phyloP scores from a whole-genome alignment of 64 coral and sea anemone species.

The Stichodactyla mertensii region DNA sequence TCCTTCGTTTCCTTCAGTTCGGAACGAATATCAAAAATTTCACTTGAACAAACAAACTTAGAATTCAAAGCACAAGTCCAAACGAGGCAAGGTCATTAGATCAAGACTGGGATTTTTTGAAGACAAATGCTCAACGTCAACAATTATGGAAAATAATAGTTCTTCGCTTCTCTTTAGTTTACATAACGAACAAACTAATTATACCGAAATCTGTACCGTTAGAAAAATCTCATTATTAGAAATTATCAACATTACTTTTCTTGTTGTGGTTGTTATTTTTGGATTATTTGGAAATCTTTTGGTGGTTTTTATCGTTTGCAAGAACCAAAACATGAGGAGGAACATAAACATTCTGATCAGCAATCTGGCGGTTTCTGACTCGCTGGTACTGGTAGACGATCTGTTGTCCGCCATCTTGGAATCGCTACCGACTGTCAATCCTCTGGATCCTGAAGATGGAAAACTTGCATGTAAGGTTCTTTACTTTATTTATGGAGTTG shows the following conservation, averaged over 20 bases:
- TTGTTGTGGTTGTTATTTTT: neutral
- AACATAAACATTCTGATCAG: slow-evolving; percentile 19
- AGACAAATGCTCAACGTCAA: neutral
- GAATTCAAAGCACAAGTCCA: no score
- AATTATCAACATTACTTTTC: neutral
- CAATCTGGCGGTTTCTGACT: slow-evolving; percentile 23
- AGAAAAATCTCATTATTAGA: neutral
- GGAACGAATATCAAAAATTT: no score
- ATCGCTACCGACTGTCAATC: neutral
- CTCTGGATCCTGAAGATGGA: neutral
- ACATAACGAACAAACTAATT: neutral
- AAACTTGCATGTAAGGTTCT: slow-evolving; percentile 17
- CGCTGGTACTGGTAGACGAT: neutral
- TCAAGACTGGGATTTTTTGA: no score
- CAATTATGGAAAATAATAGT: neutral
- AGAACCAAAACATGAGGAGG: neutral
- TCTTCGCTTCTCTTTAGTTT: neutral
- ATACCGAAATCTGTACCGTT: neutral
- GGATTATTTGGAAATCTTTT: slow-evolving; percentile 22
- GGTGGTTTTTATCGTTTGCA: neutral
- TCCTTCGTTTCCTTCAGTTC: no score
- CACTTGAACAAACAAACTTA: no score
- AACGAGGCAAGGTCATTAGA: no score
- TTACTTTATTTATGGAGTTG: neutral
- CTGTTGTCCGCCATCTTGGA: slow-evolving; percentile 1